Percentiles rank a stretch among this genome's conserved stretches.
These are phyloP conservation scores for Prolemur simus DNA, from an alignment of 2,113 vertebrate species.

Conservation along the genomic window DNA sequence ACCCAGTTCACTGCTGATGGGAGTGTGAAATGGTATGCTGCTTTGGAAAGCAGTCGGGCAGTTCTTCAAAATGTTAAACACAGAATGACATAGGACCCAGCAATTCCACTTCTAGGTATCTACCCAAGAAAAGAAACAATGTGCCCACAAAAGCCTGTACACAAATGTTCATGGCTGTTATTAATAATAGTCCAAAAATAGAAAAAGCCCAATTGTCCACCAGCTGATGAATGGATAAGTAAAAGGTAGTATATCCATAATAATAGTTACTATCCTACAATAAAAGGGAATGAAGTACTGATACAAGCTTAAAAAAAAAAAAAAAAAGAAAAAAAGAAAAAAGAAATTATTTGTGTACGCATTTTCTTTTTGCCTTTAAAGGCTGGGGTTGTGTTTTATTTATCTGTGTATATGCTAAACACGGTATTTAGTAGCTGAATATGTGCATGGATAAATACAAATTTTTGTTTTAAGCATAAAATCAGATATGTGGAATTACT, in stretches of 20 bases:
- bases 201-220: background rate
- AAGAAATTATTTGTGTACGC: background rate
- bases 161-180: no score
- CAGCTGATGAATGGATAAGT: background rate
- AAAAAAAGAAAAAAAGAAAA: no score
- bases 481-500: background rate
- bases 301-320: background rate
- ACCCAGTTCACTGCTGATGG: background rate
- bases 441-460: background rate
- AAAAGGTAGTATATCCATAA: background rate
- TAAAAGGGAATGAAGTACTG: background rate
- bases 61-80: background rate
- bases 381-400: background rate
- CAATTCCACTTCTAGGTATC: background rate
- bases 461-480: background rate
- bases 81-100: background rate
- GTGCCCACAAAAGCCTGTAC: background rate
- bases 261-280: background rate
- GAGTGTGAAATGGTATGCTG: background rate
- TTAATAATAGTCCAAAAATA: background rate
- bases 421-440: slow-evolving; percentile 9
- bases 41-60: background rate
- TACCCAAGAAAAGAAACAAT: background rate
- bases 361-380: slow-evolving; percentile 19
- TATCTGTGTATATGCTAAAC: background rate